Evolutionary conservation across 1,140 invertebrate genomes (phyloP), one percentile per base, ranked within the genome.

Genomic region (Contarinia nasturtii): DNA sequence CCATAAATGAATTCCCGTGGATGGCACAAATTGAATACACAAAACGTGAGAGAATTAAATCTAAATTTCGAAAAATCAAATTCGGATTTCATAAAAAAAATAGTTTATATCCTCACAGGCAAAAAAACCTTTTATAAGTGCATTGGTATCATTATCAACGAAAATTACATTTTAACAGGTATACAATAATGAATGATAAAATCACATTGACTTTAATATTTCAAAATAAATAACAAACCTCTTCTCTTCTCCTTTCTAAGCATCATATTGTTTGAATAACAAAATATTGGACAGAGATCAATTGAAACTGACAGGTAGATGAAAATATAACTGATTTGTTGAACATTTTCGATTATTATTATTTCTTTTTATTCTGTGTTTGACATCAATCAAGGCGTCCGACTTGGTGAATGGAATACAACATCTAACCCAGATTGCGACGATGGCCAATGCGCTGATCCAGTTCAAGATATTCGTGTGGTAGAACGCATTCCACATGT

Each of bases 91-190:
- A 11, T 11, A 7, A 40, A 11, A 11, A 11, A 40, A 7, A 20
- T 7, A 10, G 7, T 44, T 7, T 4, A 20, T 20, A 44, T 44
- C 17, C 18, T 40, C 37, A 47, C 46, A 5, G 14, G 22, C 11
- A 65, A 47, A n/a, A 59, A 62, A 15, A 57, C 40, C 19, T 54
- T 59, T 1, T 66, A 65, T 11, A 61, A 66, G 12, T 87, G 84
- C 55, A 82, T 82, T 0, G 82, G 79, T 2, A 73, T 75, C 1
- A 59, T 87, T 1, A 72, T 87, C 21, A 75, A 69, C 38, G 59
- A 67, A 7, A 65, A 71, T 3, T 82, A 82, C 61, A 66, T 85
- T 8, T 36, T 10, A 36, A n/a, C n/a, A 10, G 8, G 34, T n/a
- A n/a, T n/a, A n/a, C n/a, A n/a, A n/a, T n/a, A n/a, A n/a, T n/a